Percentiles rank a stretch among this genome's conserved stretches.
Conservation (phyloP, 2,113 vertebrate species). For the Hyaena hyaena region DNA sequence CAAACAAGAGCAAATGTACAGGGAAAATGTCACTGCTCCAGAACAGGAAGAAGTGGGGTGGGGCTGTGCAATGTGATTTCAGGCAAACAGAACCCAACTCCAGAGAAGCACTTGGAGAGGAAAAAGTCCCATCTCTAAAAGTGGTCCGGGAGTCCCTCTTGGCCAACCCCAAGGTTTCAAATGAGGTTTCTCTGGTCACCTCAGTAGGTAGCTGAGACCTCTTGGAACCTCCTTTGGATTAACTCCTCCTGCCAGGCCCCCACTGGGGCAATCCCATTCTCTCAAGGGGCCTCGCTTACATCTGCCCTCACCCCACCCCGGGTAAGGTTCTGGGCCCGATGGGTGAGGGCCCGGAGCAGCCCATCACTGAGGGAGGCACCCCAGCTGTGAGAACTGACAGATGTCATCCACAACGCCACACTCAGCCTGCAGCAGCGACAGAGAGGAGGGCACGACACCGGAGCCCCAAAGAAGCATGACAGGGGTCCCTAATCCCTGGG, state of each 20-base stretch:
- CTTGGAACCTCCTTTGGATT: neutral
- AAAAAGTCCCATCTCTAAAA: neutral
- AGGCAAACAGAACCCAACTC: neutral
- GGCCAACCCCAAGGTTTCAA: neutral
- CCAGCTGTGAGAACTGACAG: slow-evolving; percentile 44
- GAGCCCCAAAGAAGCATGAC: neutral
- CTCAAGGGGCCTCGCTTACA: neutral
- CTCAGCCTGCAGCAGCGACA: slow-evolving; percentile 30
- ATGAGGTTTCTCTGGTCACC: neutral
- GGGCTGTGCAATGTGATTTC: neutral
- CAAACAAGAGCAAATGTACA: neutral
- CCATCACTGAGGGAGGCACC: neutral
- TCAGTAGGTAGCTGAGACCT: neutral
- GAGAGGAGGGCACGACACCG: neutral
- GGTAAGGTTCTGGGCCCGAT: neutral
- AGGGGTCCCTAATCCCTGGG: neutral
- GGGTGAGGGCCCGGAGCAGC: neutral
- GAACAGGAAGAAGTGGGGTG: neutral
- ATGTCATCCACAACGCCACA: neutral
- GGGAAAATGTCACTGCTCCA: neutral
- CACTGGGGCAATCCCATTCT: neutral
- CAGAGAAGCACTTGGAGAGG: neutral
- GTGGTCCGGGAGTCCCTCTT: neutral
- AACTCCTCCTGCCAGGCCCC: neutral
- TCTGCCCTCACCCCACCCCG: neutral